Evolutionary conservation across 1,140 invertebrate species (phyloP), one percentile per base, ranked within the genome.

Genomic region (Microvelia longipes): DNA sequence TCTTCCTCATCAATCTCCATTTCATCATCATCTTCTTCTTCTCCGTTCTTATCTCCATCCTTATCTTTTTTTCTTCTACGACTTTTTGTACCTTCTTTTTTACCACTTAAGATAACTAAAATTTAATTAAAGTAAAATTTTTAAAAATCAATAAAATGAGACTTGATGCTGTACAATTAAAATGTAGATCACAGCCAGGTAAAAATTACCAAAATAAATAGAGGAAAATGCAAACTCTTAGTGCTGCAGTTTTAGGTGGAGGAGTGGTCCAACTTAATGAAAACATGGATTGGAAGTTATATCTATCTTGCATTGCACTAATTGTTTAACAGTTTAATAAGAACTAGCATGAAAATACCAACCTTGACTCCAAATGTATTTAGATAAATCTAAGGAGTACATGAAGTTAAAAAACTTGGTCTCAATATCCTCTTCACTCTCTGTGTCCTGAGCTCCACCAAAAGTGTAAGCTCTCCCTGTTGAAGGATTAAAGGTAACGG

Each of bases 331-430:
- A 11, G 35, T 28, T 70, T 1, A 69, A 13, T 69, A 26, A 60
- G 14, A 14, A 25, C 27, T 28, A 64, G 19, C 5, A 11, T 63
- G 50, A 28, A 19, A 2, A 28, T 15, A 11, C n/a, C 2, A 14
- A 68, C 67, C 67, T 14, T 15, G 19, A 60, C 28, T 35, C 91
- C 92, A 96, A 29, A 84, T 81, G 35, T 85, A 84, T 70, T 87
- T 87, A 35, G 88, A 87, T 67, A 94, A 76, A 76, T 96, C 93
- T 1, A 97, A 77, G 5, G 84, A 81, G 70, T 88, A 83, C 5
- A 96, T 77, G 70, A 95, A 91, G 78, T 95, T 92, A 71, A 85
- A 92, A 81, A 96, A 94, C 64, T 84, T 86, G 1, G 92, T 89
- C 50, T 82, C 79, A 0, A 96, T 77, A 71, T 89, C 84, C 78